A percentile compares a stretch with the other conserved stretches of the same genome.
These are phyloP conservation scores for Lobophora halterata DNA, from an alignment of 2,888 invertebrate species.

Conservation along the genomic window DNA sequence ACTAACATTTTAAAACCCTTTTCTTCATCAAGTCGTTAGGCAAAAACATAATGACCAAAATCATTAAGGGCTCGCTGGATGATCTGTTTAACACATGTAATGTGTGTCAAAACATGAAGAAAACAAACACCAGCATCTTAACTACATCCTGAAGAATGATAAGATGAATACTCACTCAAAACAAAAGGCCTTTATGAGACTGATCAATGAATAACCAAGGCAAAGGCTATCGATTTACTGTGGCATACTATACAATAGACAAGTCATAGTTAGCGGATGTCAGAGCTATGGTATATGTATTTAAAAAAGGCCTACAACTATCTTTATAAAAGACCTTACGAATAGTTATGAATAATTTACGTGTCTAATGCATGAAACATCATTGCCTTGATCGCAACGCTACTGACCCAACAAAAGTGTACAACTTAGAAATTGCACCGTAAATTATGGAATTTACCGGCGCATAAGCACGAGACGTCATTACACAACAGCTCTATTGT, in stretches of 20 bases:
- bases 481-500: conserved; percentile 50
- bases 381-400: too few species aligned
- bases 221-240: conserved; percentile 46
- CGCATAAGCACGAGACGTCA: conserved; percentile 33
- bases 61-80: conserved; percentile 32
- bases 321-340: too few species aligned
- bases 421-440: conserved; percentile 7
- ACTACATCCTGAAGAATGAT: conserved; percentile 27
- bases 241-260: conserved; percentile 18
- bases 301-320: too few species aligned
- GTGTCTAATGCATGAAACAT: too few species aligned
- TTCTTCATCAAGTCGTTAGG: conserved; percentile 23
- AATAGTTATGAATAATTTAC: too few species aligned
- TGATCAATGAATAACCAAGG: conserved; percentile 54
- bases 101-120: conserved; percentile 21
- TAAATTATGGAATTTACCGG: conserved; percentile 18
- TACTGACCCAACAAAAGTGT: conserved; percentile 14
- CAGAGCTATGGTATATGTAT: too few species aligned
- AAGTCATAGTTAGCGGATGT: conserved; percentile 25
- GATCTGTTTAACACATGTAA: conserved; percentile 21
- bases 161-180: conserved; percentile 33
- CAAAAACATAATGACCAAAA: conserved; percentile 26
- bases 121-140: conserved; percentile 31
- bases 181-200: conserved; percentile 40
- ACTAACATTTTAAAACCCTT: conserved; percentile 34